Base-by-base conservation (phyloP, 2,113 vertebrate genomes). In the Cervus canadensis region DNA sequence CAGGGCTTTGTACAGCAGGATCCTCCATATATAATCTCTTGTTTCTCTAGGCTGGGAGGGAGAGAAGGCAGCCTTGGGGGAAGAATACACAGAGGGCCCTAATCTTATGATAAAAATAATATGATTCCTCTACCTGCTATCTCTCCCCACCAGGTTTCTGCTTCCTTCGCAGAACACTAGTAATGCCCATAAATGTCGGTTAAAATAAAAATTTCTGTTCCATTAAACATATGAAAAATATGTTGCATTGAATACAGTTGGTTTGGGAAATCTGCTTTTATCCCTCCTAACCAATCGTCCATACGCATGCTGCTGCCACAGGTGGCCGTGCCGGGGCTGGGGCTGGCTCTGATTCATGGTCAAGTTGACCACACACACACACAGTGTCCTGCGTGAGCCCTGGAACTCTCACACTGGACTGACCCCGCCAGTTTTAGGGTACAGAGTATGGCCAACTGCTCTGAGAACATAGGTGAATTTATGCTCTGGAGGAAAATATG, bases 181-280 rank as follows among this genome's bases (percentile, higher is more conserved):
- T 76, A 98, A 95, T 94, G 88, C 88, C 97, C 97, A 93, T 98
- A 98, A 99, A 98, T 97, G 97, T 97, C 82, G 28, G 96, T 98
- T 98, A 98, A 98, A 98, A 98, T 98, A 98, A 98, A 99, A 99
- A 98, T 98, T 98, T 98, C 98, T 98, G 95, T 98, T 98, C 95
- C 98, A 98, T 99, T 99, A 98, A 99, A 98, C 97, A 98, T 98
- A 98, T 98, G 97, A 98, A 98, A 99, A 99, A 99, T 98, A 98
- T 98, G 97, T 98, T 98, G 96, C 96, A 97, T 94, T 98, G 97
- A 98, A 97, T 98, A 98, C 95, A 98, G 98, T 98, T 98, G 98
- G 97, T 98, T 98, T 98, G 98, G 98, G 98, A 99, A 98, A 99
- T 98, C 97, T 97, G 97, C 98, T 98, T 98, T 98, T 98, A 98